These are phyloP conservation scores for Austrofundulus limnaeus DNA, from an alignment of 2,113 vertebrate genomes.

Conservation along the genomic window DNA sequence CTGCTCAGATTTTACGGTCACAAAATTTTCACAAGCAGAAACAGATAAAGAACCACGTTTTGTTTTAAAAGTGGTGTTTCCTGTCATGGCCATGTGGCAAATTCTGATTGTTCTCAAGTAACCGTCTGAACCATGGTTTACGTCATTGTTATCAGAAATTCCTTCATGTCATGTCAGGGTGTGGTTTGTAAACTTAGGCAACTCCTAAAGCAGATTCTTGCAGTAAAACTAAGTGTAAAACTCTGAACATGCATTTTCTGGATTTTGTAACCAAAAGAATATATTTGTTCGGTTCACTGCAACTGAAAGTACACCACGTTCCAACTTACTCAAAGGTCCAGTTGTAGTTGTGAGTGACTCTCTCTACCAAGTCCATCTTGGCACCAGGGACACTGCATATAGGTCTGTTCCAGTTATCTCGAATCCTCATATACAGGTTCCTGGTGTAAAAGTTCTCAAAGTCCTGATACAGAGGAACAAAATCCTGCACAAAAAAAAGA, in stretches of 20 bases:
- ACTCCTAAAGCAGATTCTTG: no score
- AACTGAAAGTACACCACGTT: not conserved
- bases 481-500: slow-evolving; percentile 81
- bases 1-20: not conserved
- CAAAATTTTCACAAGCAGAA: not conserved
- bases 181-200: not conserved
- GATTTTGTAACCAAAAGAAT: not conserved
- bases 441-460: slow-evolving; percentile 98
- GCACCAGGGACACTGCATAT: slow-evolving; percentile 93
- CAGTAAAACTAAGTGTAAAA: not conserved
- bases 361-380: slow-evolving; percentile 90
- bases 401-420: slow-evolving; percentile 96
- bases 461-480: slow-evolving; percentile 96
- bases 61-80: not conserved
- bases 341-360: slow-evolving; percentile 89
- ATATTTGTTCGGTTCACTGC: no score
- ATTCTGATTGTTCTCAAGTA: slow-evolving; percentile 16
- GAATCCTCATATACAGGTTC: slow-evolving; percentile 95
- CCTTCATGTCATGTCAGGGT: slow-evolving; percentile 7
- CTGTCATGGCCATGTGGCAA: slow-evolving; percentile 13
- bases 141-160: slow-evolving; percentile 21
- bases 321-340: slow-evolving; percentile 92
- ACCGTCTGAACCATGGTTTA: slow-evolving; percentile 17
- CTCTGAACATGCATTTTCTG: not conserved
- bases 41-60: not conserved